A percentile compares a stretch with the other conserved stretches of the same genome.
Evolutionary conservation across 2,113 vertebrate species (phyloP).

Genomic region (Pteropus alecto): DNA sequence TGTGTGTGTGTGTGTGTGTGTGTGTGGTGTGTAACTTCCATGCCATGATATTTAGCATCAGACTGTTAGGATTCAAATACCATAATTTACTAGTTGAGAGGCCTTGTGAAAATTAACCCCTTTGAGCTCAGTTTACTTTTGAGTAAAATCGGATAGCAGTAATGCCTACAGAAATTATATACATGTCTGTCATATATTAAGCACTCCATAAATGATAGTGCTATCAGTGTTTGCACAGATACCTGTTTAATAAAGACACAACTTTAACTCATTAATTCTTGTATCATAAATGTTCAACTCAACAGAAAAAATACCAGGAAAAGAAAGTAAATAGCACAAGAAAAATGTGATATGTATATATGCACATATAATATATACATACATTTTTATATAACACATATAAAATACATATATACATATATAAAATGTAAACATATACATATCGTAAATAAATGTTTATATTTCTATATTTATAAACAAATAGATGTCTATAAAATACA

Average conservation of each 20-base stretch:
- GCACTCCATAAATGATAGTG: neutral
- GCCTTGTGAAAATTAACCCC: neutral
- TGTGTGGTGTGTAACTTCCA: neutral
- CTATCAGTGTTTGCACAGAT: neutral
- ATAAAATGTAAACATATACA: neutral
- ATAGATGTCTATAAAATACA: neutral
- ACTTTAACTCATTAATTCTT: neutral
- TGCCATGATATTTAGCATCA: neutral
- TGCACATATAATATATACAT: neutral
- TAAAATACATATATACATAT: neutral
- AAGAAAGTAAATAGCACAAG: neutral
- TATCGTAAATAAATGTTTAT: neutral
- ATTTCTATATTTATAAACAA: neutral
- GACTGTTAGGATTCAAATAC: neutral
- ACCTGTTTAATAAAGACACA: neutral
- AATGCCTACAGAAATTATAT: neutral
- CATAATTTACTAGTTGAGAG: neutral
- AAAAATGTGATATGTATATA: neutral
- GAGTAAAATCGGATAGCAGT: neutral
- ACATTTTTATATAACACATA: neutral
- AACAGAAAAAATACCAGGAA: neutral
- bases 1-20: rapidly evolving
- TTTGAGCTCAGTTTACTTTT: neutral
- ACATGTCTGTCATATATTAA: neutral
- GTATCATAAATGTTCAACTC: neutral